These are phyloP conservation scores for Polietes domitor DNA, from an alignment of 2,888 invertebrate species.

Conservation along the genomic window DNA sequence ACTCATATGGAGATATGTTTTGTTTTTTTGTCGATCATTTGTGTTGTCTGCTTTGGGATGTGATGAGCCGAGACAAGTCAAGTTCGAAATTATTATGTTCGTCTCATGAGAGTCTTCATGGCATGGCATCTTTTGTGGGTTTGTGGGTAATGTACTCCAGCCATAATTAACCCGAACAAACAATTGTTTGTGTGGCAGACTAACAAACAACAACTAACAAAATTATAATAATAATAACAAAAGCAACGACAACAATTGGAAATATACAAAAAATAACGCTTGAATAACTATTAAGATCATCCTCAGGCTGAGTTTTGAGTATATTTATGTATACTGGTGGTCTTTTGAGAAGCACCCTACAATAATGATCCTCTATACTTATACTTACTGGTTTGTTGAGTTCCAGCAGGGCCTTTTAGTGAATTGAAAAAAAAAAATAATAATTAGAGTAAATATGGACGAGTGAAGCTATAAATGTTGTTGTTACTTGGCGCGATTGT, in stretches of 20 bases:
- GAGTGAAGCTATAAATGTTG: too few species aligned
- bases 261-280: conserved; percentile 46
- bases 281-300: conserved; percentile 56
- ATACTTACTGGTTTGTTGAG: too few species aligned
- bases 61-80: conserved; percentile 12
- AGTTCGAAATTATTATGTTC: conserved; percentile 8
- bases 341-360: background rate
- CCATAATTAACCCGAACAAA: conserved; percentile 50
- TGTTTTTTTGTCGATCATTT: background rate
- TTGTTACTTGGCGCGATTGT: too few species aligned
- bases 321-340: background rate
- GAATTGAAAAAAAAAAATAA: too few species aligned
- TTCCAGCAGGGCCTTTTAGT: too few species aligned
- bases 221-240: conserved; percentile 23
- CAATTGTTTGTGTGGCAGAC: conserved; percentile 28
- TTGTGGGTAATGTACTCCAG: conserved; percentile 58
- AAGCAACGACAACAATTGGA: conserved; percentile 5
- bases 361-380: too few species aligned
- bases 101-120: background rate
- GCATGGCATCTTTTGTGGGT: conserved; percentile 54
- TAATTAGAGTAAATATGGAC: too few species aligned
- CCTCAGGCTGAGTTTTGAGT: conserved; percentile 7
- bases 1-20: conserved; percentile 15
- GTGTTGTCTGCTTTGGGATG: background rate
- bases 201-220: background rate